Conservation (phyloP, 2,797 vertebrate species). For the Leucoraja ocellata region DNA sequence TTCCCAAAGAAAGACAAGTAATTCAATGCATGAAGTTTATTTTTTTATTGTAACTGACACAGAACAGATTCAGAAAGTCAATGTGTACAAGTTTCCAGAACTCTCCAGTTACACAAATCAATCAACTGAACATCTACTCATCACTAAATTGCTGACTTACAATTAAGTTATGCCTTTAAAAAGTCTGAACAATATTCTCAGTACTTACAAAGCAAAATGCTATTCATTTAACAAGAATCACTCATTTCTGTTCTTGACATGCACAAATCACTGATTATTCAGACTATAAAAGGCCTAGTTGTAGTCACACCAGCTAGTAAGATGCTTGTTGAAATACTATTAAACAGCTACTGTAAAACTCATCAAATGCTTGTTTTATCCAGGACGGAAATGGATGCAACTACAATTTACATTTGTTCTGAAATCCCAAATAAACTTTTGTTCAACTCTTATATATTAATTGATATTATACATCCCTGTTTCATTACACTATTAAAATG, state of each 20-base stretch:
- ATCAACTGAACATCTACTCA: not conserved
- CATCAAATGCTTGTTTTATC: not conserved
- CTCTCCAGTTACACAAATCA: not conserved
- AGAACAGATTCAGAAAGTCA: not conserved
- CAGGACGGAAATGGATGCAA: not conserved
- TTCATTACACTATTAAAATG: not conserved
- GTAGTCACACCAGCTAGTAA: not conserved
- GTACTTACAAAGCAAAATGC: not conserved
- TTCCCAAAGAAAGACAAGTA: not conserved
- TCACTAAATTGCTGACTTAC: not conserved
- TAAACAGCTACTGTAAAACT: not conserved
- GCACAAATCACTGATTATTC: not conserved
- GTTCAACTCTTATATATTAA: slow-evolving; percentile 10
- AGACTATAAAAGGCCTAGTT: not conserved
- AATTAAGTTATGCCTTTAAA: not conserved
- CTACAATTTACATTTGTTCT: not conserved
- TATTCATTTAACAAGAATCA: not conserved
- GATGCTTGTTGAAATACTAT: not conserved
- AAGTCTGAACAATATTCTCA: not conserved
- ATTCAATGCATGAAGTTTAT: not conserved
- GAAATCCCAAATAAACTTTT: not conserved
- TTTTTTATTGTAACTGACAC: not conserved
- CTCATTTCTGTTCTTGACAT: not conserved
- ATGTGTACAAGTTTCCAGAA: not conserved
- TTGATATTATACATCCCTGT: no score